phyloP scores from a whole-genome alignment of 2,888 invertebrate species.

The Machimus rusticus region DNA sequence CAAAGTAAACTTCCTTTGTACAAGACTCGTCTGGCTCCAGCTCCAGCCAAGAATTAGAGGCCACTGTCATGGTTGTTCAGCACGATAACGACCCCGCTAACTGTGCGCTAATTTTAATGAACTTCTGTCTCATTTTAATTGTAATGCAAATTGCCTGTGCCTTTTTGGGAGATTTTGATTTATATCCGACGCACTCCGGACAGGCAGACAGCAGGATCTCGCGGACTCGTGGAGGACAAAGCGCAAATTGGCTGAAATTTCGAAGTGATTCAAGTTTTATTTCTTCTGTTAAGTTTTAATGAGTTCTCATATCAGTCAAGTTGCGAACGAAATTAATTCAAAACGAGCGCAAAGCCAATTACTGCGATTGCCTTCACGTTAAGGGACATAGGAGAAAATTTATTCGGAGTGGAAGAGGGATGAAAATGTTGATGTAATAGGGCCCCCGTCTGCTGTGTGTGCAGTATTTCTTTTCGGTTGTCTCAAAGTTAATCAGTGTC shows the following conservation, averaged over 20 bases:
- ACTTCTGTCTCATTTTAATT: neutral
- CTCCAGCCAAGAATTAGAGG: neutral
- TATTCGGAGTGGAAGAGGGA: neutral
- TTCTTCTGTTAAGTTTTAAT: constrained; percentile 16
- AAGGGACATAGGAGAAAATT: neutral
- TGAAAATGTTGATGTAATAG: neutral
- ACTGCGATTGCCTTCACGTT: neutral
- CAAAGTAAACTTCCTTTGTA: neutral
- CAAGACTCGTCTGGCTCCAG: neutral
- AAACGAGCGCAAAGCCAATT: neutral
- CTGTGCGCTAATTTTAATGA: neutral
- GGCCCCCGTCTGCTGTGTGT: neutral
- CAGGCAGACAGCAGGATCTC: neutral
- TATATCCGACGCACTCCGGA: neutral
- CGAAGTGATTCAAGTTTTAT: neutral
- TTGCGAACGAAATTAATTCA: neutral
- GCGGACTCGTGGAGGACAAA: neutral
- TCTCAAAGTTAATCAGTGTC: neutral
- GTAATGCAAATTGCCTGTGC: neutral
- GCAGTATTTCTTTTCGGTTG: neutral
- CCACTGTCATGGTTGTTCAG: neutral
- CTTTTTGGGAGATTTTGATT: neutral
- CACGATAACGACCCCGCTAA: neutral
- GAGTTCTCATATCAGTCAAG: neutral
- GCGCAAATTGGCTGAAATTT: neutral